A percentile compares a stretch with the other conserved stretches of the same genome.
phyloP scores from a whole-genome alignment of 2,113 vertebrate species.

The Coryphaenoides rupestris region DNA sequence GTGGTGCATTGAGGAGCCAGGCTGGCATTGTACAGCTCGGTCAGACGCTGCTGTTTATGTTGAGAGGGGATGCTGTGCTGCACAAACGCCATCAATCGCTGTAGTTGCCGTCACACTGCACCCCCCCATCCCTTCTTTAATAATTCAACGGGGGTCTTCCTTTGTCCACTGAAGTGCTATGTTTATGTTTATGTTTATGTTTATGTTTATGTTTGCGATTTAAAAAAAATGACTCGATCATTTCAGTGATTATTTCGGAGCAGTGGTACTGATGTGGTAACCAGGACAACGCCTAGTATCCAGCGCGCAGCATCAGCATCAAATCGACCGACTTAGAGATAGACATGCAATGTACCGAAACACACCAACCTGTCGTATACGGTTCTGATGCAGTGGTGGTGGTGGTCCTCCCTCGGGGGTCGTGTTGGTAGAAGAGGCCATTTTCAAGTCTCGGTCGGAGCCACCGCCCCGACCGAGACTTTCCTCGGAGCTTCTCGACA shows the following conservation, averaged over 20 bases:
- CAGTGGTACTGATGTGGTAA: constrained; percentile 18
- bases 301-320: constrained; percentile 27
- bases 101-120: too few relatives aligned
- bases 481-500: constrained; percentile 66
- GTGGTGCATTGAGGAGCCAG: too few relatives aligned
- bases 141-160: too few relatives aligned
- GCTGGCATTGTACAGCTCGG: too few relatives aligned
- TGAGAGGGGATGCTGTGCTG: too few relatives aligned
- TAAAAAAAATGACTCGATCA: neutral
- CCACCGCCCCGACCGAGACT: constrained; percentile 65
- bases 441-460: constrained; percentile 67
- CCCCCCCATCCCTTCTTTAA: too few relatives aligned
- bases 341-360: constrained; percentile 24
- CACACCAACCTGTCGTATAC: constrained; percentile 74
- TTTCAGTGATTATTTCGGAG: neutral
- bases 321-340: constrained; percentile 29
- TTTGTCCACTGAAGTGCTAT: too few relatives aligned
- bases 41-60: too few relatives aligned
- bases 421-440: constrained; percentile 69
- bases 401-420: constrained; percentile 65
- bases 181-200: too few relatives aligned
- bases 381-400: constrained; percentile 65
- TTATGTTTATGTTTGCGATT: too few relatives aligned
- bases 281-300: constrained; percentile 65
- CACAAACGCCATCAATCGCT: too few relatives aligned